Percentiles rank a stretch among this genome's conserved stretches.
Evolutionary conservation across 2,113 vertebrate genomes (phyloP).

Genomic region (Peromyscus californicus): DNA sequence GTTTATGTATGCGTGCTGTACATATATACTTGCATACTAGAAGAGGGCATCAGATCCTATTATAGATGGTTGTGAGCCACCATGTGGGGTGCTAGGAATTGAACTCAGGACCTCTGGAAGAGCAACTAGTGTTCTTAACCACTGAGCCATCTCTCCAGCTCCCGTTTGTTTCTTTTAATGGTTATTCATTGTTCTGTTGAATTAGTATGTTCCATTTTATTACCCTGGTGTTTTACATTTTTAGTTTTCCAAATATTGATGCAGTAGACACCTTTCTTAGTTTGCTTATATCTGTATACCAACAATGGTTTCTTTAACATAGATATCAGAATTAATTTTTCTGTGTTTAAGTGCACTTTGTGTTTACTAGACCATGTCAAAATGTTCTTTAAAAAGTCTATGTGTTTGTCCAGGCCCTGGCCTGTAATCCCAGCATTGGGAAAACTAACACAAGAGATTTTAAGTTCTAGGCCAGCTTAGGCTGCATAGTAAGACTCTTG

Average conservation of each 20-base stretch:
- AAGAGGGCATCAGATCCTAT: background rate
- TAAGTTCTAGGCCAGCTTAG: background rate
- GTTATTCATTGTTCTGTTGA: background rate
- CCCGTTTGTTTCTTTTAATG: background rate
- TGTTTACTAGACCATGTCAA: background rate
- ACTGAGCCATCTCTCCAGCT: no score
- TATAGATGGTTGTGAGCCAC: background rate
- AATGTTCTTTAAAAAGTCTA: background rate
- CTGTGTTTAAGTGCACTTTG: background rate
- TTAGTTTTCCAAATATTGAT: conserved; percentile 16
- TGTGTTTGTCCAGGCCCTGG: background rate
- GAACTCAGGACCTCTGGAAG: no score
- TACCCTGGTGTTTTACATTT: background rate
- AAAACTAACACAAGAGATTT: background rate
- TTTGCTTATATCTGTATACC: background rate
- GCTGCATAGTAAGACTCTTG: background rate
- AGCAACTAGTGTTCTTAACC: no score
- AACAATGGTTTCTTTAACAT: conserved; percentile 24
- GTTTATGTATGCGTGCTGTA: background rate
- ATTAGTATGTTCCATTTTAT: background rate
- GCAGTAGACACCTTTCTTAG: background rate
- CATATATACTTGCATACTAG: background rate
- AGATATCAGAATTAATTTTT: conserved; percentile 26
- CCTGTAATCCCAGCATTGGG: background rate
- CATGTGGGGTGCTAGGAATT: no score